A percentile compares a stretch with the other conserved stretches of the same genome.
Conservation (phyloP, 2,797 vertebrate genomes). For the Crocidura indochinensis region DNA sequence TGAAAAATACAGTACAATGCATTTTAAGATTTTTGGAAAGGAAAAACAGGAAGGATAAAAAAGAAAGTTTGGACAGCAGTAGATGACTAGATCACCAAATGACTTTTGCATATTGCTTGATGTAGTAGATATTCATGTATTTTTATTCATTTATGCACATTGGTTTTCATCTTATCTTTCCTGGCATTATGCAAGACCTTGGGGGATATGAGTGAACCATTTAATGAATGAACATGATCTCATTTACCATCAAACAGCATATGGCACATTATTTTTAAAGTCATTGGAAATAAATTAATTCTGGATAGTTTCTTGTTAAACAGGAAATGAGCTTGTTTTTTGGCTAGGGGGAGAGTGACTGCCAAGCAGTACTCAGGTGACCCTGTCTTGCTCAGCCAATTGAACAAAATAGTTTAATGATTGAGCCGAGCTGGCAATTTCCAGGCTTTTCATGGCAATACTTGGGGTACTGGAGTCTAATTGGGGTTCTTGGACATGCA, state of each 20-base stretch:
- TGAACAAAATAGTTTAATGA: too few species aligned
- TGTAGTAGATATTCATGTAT: not conserved
- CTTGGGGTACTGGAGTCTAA: too few species aligned
- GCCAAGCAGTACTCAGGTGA: too few species aligned
- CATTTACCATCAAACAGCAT: not conserved
- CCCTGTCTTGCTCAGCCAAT: too few species aligned
- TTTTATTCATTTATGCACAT: slow-evolving; percentile 22
- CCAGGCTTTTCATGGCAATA: too few species aligned
- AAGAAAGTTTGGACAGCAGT: not conserved
- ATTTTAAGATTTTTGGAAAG: not conserved
- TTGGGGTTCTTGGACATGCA: too few species aligned
- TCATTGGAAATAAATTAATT: not conserved
- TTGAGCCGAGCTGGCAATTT: too few species aligned
- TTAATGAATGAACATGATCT: slow-evolving; percentile 41
- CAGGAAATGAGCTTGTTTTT: too few species aligned
- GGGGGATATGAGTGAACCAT: not conserved
- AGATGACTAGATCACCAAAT: not conserved
- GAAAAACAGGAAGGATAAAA: not conserved
- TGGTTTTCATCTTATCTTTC: not conserved
- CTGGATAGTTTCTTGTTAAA: too few species aligned
- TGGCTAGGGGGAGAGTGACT: too few species aligned
- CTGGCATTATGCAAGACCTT: not conserved
- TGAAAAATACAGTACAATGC: not conserved
- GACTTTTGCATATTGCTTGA: not conserved
- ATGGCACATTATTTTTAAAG: not conserved